Conservation (phyloP, 2,888 invertebrate genomes). For the Bellardia bayeri region DNA sequence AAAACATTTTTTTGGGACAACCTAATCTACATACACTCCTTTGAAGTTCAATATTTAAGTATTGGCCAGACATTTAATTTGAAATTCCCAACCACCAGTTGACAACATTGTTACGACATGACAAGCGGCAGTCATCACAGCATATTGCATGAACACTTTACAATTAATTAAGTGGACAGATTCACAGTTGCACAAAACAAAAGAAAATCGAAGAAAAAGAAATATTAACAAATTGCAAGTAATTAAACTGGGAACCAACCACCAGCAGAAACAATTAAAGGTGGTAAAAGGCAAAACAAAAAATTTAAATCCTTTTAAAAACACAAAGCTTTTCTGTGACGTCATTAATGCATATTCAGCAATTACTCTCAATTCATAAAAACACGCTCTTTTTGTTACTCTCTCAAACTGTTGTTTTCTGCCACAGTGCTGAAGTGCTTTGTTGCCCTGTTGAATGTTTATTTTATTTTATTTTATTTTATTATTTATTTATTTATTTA, state of each 20-base stretch:
- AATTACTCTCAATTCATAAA: background rate
- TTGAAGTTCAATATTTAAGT: no score
- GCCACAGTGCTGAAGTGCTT: conserved; percentile 7
- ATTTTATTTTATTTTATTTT: conserved; percentile 3
- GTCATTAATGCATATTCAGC: conserved; percentile 66
- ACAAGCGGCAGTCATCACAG: background rate
- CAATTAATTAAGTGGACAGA: conserved; percentile 30
- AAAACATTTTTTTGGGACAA: no score
- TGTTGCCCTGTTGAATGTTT: conserved; percentile 40
- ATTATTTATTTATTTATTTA: background rate
- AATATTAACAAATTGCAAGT: background rate
- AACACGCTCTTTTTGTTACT: background rate
- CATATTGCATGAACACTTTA: background rate
- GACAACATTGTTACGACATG: conserved; percentile 2
- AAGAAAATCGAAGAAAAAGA: background rate
- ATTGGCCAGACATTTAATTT: background rate
- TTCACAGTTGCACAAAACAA: background rate
- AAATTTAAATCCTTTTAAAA: background rate
- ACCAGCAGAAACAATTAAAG: background rate
- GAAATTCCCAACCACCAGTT: conserved; percentile 10
- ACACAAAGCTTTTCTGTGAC: conserved; percentile 61
- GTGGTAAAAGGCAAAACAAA: background rate
- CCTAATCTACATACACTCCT: no score
- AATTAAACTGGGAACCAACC: conserved; percentile 11
- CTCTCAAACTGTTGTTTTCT: background rate